Percentiles rank a stretch among this genome's conserved stretches.
Conservation (phyloP, 2,797 vertebrate genomes). For the Amblyopsis hoosieri region DNA sequence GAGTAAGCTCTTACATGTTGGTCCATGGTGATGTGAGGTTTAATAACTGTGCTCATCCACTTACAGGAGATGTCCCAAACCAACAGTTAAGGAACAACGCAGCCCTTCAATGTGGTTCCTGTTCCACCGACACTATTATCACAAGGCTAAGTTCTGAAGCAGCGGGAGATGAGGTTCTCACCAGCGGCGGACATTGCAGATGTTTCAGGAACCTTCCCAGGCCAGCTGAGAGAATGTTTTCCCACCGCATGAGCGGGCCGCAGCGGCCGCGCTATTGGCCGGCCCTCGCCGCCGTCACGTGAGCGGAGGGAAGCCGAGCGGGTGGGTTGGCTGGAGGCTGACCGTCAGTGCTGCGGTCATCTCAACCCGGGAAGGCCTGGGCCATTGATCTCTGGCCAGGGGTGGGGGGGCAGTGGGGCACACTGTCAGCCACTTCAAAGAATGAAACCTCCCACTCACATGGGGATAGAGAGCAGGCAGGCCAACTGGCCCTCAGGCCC, state of each 20-base stretch:
- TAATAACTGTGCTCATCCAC: conserved; percentile 20
- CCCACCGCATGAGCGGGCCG: conserved; percentile 71
- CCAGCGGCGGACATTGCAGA: conserved; percentile 70
- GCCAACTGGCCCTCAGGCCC: conserved; percentile 8
- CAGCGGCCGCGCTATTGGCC: conserved; percentile 58
- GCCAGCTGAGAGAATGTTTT: conserved; percentile 81
- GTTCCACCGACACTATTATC: conserved; percentile 59
- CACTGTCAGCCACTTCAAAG: conserved; percentile 63
- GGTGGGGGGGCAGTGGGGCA: conserved; percentile 36
- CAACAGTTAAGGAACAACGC: conserved; percentile 2
- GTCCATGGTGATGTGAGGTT: too few relatives aligned
- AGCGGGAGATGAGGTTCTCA: conserved; percentile 63
- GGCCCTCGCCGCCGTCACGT: conserved; percentile 61
- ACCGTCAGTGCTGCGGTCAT: conserved; percentile 51
- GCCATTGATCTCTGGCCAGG: conserved; percentile 59
- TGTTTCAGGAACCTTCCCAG: conserved; percentile 67
- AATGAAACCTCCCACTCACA: conserved; percentile 54
- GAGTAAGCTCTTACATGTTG: background rate
- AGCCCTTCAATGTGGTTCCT: conserved; percentile 27
- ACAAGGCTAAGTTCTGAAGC: conserved; percentile 59
- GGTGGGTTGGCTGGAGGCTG: conserved; percentile 45
- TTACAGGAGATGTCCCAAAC: conserved; percentile 8
- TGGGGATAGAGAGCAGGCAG: conserved; percentile 32
- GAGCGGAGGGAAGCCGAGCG: conserved; percentile 40
- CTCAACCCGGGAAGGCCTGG: conserved; percentile 44